Evolutionary conservation across 2,888 invertebrate species (phyloP).

Genomic region (Campoplex capitator): DNA sequence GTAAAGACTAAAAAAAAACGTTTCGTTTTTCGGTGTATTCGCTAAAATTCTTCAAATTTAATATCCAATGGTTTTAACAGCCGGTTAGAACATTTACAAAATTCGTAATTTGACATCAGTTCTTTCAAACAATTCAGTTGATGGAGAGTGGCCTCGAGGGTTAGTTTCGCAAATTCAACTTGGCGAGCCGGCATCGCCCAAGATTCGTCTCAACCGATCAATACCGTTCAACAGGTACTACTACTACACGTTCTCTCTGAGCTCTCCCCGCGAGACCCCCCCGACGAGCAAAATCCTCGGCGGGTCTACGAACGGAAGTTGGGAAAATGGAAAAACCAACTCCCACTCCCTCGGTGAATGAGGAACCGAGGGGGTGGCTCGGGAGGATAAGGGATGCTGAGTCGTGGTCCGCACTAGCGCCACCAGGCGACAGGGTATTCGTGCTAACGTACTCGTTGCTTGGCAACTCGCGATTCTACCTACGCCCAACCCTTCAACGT

Average conservation of each 20-base stretch:
- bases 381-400: constrained; percentile 46
- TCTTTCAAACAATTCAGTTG: not conserved
- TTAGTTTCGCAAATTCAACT: constrained; percentile 39
- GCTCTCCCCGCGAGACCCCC: constrained; percentile 38
- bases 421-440: constrained; percentile 66
- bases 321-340: constrained; percentile 59
- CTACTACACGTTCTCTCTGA: constrained; percentile 69
- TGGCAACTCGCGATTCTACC: constrained; percentile 72
- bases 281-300: constrained; percentile 31
- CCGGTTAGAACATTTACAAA: not conserved
- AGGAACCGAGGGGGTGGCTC: constrained; percentile 70
- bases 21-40: too few species aligned
- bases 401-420: constrained; percentile 28
- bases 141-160: not conserved
- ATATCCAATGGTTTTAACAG: too few species aligned
- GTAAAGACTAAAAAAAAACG: not conserved
- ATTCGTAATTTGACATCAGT: not conserved
- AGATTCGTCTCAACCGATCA: constrained; percentile 76
- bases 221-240: constrained; percentile 83
- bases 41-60: too few species aligned
- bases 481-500: not conserved
- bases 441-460: constrained; percentile 74
- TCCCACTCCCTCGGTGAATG: constrained; percentile 18
- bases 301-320: constrained; percentile 51
- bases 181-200: constrained; percentile 65